Evolutionary conservation across 2,888 invertebrate species (phyloP), one percentile per base, ranked within the genome.

Genomic region (Griposia aprilina): DNA sequence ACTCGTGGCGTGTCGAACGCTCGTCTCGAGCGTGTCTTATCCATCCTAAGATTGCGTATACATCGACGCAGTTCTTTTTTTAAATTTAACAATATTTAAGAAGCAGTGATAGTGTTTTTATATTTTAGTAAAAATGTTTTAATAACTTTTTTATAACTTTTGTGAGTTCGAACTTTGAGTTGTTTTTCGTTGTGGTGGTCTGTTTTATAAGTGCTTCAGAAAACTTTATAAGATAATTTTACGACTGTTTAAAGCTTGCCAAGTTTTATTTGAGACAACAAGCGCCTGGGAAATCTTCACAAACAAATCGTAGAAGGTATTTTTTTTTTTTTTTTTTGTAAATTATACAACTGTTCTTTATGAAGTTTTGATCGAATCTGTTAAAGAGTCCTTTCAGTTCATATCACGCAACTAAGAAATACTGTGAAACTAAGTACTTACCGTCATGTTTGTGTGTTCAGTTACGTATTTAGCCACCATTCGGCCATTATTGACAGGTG

Each of bases 1-100:
- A 81, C 82, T 80, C 80, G 84, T 80, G 84, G 89, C 90, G 90
- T 70, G 86, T 78, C 83, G 87, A 80, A 82, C 90, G 90, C 90
- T 82, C 91, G 90, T 85, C 89, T 90, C 84, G 15, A 55, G 48
- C 68, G 74, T 60, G 76, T 81, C 81, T 84, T 79, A 62, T 59
- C 62, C 60, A n/a, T 45, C 65, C 55, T 63, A 65, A 65, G 62
- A 76, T 76, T 36, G 73, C 82, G 74, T 52, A 55, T 48, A 81
- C 48, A 79, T 71, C 66, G n/a, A 74, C 67, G 73, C 45, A 59
- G 17, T 50, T 36, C 69, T 62, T 20, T 63, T 48, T 57, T 26
- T 15, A 66, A 41, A 36, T 63, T 4, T 0, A 30, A 15, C n/a
- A 26, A 77, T 36, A 45, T 30, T 82, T 66, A 23, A 26, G 17